These are phyloP conservation scores for Drosophila littoralis DNA, from an alignment of 1,140 invertebrate genomes.

Conservation along the genomic window DNA sequence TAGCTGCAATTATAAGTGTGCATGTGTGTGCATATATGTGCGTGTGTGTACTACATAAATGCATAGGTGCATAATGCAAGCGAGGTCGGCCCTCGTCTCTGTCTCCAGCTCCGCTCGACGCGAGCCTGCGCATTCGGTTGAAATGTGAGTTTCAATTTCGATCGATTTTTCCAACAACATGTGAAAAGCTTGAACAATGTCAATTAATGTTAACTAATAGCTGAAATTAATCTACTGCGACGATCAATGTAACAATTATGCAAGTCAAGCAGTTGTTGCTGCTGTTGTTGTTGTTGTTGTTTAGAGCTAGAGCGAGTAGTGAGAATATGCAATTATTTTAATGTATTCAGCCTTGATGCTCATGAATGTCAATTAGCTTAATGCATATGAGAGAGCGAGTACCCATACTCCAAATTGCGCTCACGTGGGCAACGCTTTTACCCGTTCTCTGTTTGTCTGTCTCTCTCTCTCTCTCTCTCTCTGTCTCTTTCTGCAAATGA, in stretches of 20 bases:
- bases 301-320: conserved; percentile 52
- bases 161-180: conserved; percentile 68
- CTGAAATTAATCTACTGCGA: conserved; percentile 40
- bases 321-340: conserved; percentile 79
- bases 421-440: neutral
- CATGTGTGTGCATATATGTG: neutral
- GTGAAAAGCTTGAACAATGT: conserved; percentile 35
- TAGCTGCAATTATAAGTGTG: conserved; percentile 46
- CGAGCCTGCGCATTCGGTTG: conserved; percentile 28
- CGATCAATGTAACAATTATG: conserved; percentile 75
- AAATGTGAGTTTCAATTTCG: conserved; percentile 33
- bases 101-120: conserved; percentile 5
- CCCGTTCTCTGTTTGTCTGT: conserved; percentile 34
- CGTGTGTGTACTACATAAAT: conserved; percentile 10
- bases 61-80: neutral
- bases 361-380: conserved; percentile 78
- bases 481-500: conserved; percentile 52
- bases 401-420: conserved; percentile 39
- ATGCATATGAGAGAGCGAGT: conserved; percentile 30
- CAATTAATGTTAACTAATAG: conserved; percentile 32
- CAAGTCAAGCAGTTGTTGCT: conserved; percentile 21
- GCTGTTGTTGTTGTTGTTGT: conserved; percentile 16
- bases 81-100: neutral
- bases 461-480: conserved; percentile 28
- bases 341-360: conserved; percentile 77